phyloP scores from a whole-genome alignment of 2,888 invertebrate species.

The Napeogenes inachia region DNA sequence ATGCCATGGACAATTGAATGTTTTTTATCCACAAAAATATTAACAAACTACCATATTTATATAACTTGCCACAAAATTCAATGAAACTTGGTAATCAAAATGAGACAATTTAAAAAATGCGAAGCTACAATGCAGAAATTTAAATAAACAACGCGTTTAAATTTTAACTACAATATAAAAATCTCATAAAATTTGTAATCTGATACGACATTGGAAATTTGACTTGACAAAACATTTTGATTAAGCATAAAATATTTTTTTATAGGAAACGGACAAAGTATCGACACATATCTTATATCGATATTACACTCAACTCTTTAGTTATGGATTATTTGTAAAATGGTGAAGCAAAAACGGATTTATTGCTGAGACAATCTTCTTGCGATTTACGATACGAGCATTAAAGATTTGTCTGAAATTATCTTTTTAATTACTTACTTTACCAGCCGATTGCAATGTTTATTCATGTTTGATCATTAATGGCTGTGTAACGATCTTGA shows the following conservation, averaged over 20 bases:
- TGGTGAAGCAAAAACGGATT: slow-evolving; percentile 27
- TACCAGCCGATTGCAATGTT: slow-evolving; percentile 47
- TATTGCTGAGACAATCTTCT: slow-evolving; percentile 25
- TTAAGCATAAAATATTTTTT: slow-evolving; percentile 20
- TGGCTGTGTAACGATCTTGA: slow-evolving; percentile 8
- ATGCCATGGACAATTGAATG: no score
- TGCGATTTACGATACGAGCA: slow-evolving; percentile 53
- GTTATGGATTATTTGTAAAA: slow-evolving; percentile 16
- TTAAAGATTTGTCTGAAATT: slow-evolving; percentile 52
- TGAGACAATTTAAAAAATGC: no score
- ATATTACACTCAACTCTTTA: slow-evolving; percentile 12
- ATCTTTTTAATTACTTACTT: slow-evolving; percentile 57
- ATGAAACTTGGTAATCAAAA: no score
- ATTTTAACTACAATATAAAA: slow-evolving; percentile 22
- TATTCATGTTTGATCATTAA: slow-evolving; percentile 33
- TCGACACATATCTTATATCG: slow-evolving; percentile 20
- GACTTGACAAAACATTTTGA: slow-evolving; percentile 17
- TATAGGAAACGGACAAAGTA: slow-evolving; percentile 8
- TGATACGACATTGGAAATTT: slow-evolving; percentile 16
- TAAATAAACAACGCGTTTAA: slow-evolving; percentile 12
- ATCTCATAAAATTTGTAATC: slow-evolving; percentile 20
- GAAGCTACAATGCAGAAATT: background rate
- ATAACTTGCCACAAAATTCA: no score
- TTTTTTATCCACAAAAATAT: no score
- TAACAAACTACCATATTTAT: no score